phyloP scores from a whole-genome alignment of 2,113 vertebrate species.

The Oreotrochilus melanogaster region DNA sequence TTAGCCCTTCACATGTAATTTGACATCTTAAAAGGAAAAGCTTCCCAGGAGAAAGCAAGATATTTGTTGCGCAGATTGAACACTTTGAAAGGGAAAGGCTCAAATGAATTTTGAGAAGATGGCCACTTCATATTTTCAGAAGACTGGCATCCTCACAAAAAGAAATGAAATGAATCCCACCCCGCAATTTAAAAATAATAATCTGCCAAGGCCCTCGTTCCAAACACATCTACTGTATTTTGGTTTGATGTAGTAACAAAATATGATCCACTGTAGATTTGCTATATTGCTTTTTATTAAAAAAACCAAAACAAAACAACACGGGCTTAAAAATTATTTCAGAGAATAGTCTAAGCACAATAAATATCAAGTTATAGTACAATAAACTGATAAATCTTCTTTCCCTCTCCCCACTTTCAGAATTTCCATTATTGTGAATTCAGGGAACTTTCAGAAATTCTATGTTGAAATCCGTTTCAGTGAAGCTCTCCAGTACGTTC shows the following conservation, averaged over 20 bases:
- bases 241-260: neutral
- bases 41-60: constrained; percentile 54
- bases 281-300: neutral
- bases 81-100: constrained; percentile 34
- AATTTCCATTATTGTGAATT: neutral
- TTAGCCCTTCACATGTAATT: constrained; percentile 73
- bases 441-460: neutral
- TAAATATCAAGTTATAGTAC: neutral
- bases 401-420: neutral
- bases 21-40: constrained; percentile 66
- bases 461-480: neutral
- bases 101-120: constrained; percentile 37
- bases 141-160: neutral
- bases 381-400: neutral
- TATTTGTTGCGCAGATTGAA: constrained; percentile 56
- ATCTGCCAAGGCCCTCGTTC: neutral
- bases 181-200: neutral
- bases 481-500: neutral
- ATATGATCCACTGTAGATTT: neutral
- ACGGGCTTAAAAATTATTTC: neutral
- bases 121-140: constrained; percentile 22
- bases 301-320: neutral
- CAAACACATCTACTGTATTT: neutral
- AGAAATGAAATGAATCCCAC: neutral
- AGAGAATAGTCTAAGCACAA: neutral